Base-by-base conservation (phyloP, 2,888 invertebrate species). In the Agriopis marginaria region DNA sequence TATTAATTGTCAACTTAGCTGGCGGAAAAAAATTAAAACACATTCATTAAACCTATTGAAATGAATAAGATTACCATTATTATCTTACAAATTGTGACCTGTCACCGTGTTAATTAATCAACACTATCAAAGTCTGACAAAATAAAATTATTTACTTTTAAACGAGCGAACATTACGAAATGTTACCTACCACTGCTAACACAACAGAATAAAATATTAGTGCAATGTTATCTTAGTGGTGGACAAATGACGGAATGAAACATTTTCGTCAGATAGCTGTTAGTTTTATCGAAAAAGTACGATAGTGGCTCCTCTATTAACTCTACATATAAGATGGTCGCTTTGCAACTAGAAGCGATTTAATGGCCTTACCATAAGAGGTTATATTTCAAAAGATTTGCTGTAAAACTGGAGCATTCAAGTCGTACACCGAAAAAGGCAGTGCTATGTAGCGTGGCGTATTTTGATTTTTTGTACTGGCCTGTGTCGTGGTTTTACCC, bases 391-490 rank as follows among this genome's bases (percentile, higher is more conserved):
- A 73, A 72, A 72, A 68, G 73, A 73, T 72, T 75, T 73, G 74
- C 70, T 67, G 68, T 74, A 68, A 79, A 79, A 23, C 76, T 77
- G 73, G 75, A 79, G 72, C 76, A 74, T 69, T 65, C 68, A 63
- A 68, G 6, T 42, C 17, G 63, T 54, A 56, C 59, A 63, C 66
- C 64, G 51, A 70, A 72, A 66, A 42, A 40, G 56, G 62, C 45
- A 47, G 17, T 54, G 54, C 23, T 49, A 56, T 17, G 6, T 14
- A 45, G 56, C 23, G 61, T 42, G 32, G 53, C 42, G 23, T 45
- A 55, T 50, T 62, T 23, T 56, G 17, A 51, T 23, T 56, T 51
- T 56, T 51, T 9, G 55, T 65, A 42, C 53, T 17, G 23, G 50
- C 44, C 11, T 44, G 44, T 8, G 14, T 11, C 7, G 11, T 7